Evolutionary conservation across 2,888 invertebrate genomes (phyloP), one percentile per base, ranked within the genome.

Genomic region (Gari tellinella): DNA sequence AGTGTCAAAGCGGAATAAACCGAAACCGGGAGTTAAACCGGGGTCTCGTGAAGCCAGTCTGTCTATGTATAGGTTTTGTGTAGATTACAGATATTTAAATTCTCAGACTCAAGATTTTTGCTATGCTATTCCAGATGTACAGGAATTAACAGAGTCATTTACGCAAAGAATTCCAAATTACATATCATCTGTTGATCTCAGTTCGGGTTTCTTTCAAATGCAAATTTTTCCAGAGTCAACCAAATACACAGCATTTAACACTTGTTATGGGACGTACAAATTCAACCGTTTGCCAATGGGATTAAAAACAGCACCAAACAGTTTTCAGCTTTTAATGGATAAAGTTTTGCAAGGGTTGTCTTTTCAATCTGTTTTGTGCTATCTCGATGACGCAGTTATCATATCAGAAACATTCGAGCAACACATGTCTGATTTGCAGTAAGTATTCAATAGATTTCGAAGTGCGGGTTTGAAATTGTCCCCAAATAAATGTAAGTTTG

Each of bases 251-350:
- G 61, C 68, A 17, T 78, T 69, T 55, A 77, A 69, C 31, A 69
- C 77, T 21, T 64, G 65, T 52, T 77, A 55, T 61, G 74, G 74
- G 4, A 77, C 77, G 1, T 77, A 49, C 37, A 81, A 68, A 68
- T 78, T 77, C 53, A n/a, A 58, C 5, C 51, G 72, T n/a, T n/a
- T n/a, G n/a, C n/a, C n/a, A n/a, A n/a, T n/a, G n/a, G n/a, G n/a
- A n/a, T n/a, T n/a, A n/a, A n/a, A n/a, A n/a, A n/a, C n/a, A n/a
- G n/a, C n/a, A n/a, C n/a, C n/a, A n/a, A n/a, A n/a, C n/a, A n/a
- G n/a, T n/a, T n/a, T n/a, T n/a, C n/a, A n/a, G n/a, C n/a, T n/a
- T n/a, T n/a, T n/a, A n/a, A n/a, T n/a, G n/a, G n/a, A n/a, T n/a
- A n/a, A n/a, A n/a, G n/a, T n/a, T n/a, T n/a, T n/a, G n/a, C n/a